Evolutionary conservation across 2,797 vertebrate species (phyloP).

Genomic region (Melanogrammus aeglefinus): DNA sequence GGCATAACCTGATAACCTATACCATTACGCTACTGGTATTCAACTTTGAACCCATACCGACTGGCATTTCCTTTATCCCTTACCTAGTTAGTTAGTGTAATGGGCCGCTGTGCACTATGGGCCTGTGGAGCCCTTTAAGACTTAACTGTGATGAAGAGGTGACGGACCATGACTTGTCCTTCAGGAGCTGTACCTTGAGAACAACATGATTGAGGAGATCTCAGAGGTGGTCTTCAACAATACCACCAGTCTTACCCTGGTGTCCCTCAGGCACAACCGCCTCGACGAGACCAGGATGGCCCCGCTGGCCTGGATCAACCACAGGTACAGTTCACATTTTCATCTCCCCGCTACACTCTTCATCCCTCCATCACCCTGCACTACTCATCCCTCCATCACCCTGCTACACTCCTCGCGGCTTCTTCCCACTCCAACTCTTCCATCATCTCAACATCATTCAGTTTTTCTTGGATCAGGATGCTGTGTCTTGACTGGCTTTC

Average conservation of each 20-base stretch:
- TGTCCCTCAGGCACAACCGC: constrained; percentile 87
- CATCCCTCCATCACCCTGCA: background rate
- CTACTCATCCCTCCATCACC: background rate
- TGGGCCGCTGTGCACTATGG: too few relatives aligned
- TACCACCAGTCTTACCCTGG: constrained; percentile 84
- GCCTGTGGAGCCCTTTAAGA: background rate
- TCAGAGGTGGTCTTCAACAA: constrained; percentile 88
- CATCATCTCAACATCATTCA: constrained; percentile 5
- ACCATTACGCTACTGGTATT: background rate
- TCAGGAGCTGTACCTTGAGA: constrained; percentile 92
- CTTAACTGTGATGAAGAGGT: background rate
- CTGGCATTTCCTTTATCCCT: background rate
- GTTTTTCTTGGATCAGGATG: background rate
- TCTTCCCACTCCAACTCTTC: background rate
- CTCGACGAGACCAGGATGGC: constrained; percentile 91
- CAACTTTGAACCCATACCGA: background rate
- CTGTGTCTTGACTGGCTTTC: constrained; percentile 20
- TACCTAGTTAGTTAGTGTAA: background rate
- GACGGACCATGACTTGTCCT: constrained; percentile 10
- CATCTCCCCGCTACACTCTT: background rate
- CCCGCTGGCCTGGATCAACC: constrained; percentile 91
- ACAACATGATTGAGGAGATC: constrained; percentile 95
- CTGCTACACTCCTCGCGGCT: background rate
- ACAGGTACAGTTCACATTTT: constrained; percentile 72
- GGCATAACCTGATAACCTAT: background rate